These are phyloP conservation scores for Scrobipalpa atriplicella DNA, from an alignment of 2,888 invertebrate genomes.

Conservation along the genomic window DNA sequence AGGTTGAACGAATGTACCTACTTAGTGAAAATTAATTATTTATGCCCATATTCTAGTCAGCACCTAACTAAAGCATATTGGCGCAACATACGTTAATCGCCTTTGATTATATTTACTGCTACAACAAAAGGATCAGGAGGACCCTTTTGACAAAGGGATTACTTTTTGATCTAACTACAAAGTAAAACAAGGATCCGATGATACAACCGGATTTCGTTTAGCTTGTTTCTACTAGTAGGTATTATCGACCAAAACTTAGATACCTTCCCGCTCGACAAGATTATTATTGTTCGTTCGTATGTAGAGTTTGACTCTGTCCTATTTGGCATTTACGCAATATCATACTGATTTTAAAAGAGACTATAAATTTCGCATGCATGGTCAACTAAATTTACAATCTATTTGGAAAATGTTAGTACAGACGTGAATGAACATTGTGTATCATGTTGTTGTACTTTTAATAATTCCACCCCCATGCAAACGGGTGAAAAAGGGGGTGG, in stretches of 20 bases:
- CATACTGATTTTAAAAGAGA: neutral
- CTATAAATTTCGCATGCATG: too few relatives aligned
- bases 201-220: neutral
- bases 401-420: too few relatives aligned
- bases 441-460: too few relatives aligned
- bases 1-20: too few relatives aligned
- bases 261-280: too few relatives aligned
- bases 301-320: too few relatives aligned
- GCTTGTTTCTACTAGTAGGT: neutral
- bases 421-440: too few relatives aligned
- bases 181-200: neutral
- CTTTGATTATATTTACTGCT: constrained; percentile 27
- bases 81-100: neutral
- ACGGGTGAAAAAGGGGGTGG: too few relatives aligned
- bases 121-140: constrained; percentile 29
- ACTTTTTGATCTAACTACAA: constrained; percentile 28
- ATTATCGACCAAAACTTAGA: neutral
- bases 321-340: neutral
- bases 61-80: neutral
- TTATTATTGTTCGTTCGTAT: too few relatives aligned
- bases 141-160: constrained; percentile 30
- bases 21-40: too few relatives aligned
- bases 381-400: too few relatives aligned
- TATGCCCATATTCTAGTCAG: neutral
- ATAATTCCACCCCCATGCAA: too few relatives aligned